Percentiles rank a stretch among this genome's conserved stretches.
Evolutionary conservation across 2,888 invertebrate genomes (phyloP).

Genomic region (Zygothrica quintamaculata): DNA sequence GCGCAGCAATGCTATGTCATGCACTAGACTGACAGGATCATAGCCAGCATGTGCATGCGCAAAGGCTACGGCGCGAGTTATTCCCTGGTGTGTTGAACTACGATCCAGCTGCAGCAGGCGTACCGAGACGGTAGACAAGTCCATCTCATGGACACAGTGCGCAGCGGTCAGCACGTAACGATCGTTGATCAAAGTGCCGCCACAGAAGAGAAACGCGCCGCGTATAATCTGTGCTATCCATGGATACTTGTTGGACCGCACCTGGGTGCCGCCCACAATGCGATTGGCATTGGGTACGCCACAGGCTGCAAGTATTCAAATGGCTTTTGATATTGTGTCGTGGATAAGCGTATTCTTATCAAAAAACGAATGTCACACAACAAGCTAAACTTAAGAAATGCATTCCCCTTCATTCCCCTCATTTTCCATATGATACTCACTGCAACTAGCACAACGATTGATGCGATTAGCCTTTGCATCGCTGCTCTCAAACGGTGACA

Average conservation of each 20-base stretch:
- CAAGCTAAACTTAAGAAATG: neutral
- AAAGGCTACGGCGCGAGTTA: constrained; percentile 71
- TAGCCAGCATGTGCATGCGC: constrained; percentile 73
- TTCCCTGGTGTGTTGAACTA: constrained; percentile 63
- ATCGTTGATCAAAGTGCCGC: constrained; percentile 83
- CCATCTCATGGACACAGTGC: constrained; percentile 80
- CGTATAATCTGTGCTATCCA: constrained; percentile 83
- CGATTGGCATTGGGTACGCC: constrained; percentile 83
- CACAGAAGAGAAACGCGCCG: constrained; percentile 78
- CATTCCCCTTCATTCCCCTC: neutral
- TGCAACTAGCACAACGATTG: constrained; percentile 81
- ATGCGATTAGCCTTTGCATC: constrained; percentile 63
- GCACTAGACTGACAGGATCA: constrained; percentile 71
- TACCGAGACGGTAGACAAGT: constrained; percentile 65
- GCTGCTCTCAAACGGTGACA: constrained; percentile 36
- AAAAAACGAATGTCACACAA: neutral
- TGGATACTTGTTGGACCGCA: constrained; percentile 83
- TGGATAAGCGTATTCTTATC: neutral
- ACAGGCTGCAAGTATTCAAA: constrained; percentile 70
- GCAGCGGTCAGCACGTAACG: constrained; percentile 83
- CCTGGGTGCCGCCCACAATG: constrained; percentile 82
- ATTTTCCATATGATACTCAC: constrained; percentile 67
- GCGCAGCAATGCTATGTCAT: constrained; percentile 82
- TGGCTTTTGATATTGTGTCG: neutral
- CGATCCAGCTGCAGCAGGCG: constrained; percentile 80